phyloP scores from a whole-genome alignment of 2,797 vertebrate species.

The Vireo griseus region DNA sequence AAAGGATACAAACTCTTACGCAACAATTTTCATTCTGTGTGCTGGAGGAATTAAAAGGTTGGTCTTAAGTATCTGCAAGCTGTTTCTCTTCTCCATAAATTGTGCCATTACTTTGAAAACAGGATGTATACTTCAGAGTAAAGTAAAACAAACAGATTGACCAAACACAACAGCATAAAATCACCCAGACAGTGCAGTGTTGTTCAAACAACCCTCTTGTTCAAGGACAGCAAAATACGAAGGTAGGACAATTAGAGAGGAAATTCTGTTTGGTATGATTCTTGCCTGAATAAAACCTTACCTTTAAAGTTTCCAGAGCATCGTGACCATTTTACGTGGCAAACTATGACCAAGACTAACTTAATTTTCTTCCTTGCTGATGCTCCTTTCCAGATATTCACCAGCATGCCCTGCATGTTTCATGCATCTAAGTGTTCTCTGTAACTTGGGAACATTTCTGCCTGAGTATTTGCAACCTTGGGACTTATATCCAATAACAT shows the following conservation, averaged over 20 bases:
- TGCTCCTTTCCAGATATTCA: not conserved
- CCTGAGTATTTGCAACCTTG: not conserved
- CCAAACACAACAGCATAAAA: not conserved
- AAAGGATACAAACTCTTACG: not conserved
- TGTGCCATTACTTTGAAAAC: constrained; percentile 3
- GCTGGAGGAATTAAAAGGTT: not conserved
- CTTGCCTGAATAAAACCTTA: not conserved
- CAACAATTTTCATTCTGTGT: not conserved
- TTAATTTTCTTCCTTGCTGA: not conserved
- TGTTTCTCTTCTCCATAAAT: not conserved
- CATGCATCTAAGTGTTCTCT: not conserved
- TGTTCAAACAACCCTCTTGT: not conserved
- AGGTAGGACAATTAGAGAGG: not conserved
- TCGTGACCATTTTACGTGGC: not conserved
- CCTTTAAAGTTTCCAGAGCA: not conserved
- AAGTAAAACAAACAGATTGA: not conserved
- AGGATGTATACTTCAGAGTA: not conserved
- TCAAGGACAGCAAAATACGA: not conserved
- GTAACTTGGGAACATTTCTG: not conserved
- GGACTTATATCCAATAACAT: not conserved
- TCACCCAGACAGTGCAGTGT: not conserved
- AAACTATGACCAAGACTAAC: not conserved
- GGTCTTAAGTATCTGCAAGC: not conserved
- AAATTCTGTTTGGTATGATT: not conserved
- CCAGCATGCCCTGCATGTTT: not conserved